Conservation (phyloP, 1,140 invertebrate genomes). For the Panulirus ornatus region DNA sequence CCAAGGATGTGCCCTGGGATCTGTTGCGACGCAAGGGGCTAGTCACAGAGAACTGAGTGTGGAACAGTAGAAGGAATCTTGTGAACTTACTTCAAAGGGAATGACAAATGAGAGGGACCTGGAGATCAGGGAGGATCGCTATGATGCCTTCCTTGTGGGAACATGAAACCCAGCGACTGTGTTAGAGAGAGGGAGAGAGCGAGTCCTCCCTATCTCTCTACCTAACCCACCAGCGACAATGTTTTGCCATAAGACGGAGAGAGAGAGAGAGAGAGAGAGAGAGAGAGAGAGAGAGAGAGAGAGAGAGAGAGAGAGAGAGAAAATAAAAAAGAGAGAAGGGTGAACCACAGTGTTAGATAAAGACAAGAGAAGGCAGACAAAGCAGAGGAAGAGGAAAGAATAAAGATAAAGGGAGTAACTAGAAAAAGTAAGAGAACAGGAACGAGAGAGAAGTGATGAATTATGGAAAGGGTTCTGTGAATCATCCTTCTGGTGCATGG, state of each 20-base stretch:
- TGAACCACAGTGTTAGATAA: not conserved
- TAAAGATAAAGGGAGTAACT: not conserved
- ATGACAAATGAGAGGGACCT: constrained; percentile 1
- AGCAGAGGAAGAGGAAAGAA: not conserved
- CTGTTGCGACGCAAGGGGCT: too few species aligned
- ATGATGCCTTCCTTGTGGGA: too few species aligned
- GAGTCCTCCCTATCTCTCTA: too few species aligned
- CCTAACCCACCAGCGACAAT: too few species aligned
- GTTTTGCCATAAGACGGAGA: not conserved
- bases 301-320: not conserved
- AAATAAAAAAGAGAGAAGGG: too few species aligned
- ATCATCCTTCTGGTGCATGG: too few species aligned
- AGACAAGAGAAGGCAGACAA: too few species aligned
- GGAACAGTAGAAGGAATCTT: not conserved
- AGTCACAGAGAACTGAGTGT: not conserved
- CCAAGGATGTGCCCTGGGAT: too few species aligned
- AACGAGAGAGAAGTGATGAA: not conserved
- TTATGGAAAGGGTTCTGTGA: not conserved
- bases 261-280: constrained; percentile 5
- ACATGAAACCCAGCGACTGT: too few species aligned
- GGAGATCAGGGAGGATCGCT: not conserved
- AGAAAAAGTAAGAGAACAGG: not conserved
- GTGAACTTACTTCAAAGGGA: constrained; percentile 12
- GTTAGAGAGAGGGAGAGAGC: not conserved
- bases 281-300: not conserved